These are phyloP conservation scores for Heterotilapia buettikoferi DNA, from an alignment of 2,113 vertebrate genomes.

Conservation along the genomic window DNA sequence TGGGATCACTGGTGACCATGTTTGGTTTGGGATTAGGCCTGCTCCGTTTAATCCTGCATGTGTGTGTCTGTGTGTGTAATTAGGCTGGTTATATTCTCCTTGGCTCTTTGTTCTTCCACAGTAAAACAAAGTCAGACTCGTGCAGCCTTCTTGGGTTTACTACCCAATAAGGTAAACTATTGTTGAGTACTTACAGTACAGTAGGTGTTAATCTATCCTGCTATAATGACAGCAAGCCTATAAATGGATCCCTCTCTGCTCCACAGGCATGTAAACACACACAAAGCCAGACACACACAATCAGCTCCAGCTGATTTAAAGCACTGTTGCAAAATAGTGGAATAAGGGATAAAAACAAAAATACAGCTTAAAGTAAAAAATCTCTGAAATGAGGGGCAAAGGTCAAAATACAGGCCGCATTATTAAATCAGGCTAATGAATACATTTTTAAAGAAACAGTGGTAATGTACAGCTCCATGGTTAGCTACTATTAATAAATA, in stretches of 20 bases:
- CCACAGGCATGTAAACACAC: neutral
- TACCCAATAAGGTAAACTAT: constrained; percentile 12
- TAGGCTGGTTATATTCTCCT: neutral
- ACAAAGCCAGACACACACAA: neutral
- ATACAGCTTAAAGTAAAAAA: rapidly evolving
- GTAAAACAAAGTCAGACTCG: neutral
- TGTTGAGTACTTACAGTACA: neutral
- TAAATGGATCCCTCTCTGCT: constrained; percentile 17
- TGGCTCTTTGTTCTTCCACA: neutral
- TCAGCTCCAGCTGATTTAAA: neutral
- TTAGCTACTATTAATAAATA: neutral
- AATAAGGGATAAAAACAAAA: neutral
- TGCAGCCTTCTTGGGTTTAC: neutral
- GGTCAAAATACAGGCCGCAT: neutral
- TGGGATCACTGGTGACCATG: constrained; percentile 19
- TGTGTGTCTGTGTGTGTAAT: neutral
- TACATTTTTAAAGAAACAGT: neutral
- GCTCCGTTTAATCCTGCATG: constrained; percentile 2
- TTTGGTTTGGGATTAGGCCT: constrained; percentile 14
- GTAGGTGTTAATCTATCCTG: neutral
- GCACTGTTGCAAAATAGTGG: neutral
- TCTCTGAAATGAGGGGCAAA: neutral
- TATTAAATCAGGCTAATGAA: neutral
- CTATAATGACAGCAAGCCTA: constrained; percentile 15
- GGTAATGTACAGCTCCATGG: neutral